These are phyloP conservation scores for Phaenicophaeus curvirostris DNA, from an alignment of 2,797 vertebrate species.

Conservation along the genomic window DNA sequence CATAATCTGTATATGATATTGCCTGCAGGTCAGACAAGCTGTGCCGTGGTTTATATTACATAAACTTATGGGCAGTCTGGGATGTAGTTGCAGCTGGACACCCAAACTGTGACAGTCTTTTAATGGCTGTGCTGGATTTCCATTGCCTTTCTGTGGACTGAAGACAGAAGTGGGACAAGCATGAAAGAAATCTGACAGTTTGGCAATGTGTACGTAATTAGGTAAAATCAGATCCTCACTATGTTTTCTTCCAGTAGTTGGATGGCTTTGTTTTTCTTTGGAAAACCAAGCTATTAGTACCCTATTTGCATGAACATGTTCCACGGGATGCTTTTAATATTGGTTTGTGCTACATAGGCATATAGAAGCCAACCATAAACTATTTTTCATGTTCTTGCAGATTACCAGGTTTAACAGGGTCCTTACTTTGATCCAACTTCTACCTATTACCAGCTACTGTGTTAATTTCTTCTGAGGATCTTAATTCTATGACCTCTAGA, in stretches of 20 bases:
- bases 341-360: not conserved
- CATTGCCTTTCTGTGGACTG: not conserved
- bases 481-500: not conserved
- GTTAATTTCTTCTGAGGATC: not conserved
- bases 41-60: not conserved
- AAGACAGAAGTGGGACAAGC: not conserved
- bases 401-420: not conserved
- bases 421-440: not conserved
- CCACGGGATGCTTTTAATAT: not conserved
- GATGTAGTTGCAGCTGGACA: not conserved
- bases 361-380: not conserved
- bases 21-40: not conserved
- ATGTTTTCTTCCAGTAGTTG: not conserved
- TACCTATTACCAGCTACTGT: not conserved
- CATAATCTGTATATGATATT: accelerated
- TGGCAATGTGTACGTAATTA: not conserved
- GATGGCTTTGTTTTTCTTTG: not conserved
- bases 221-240: not conserved
- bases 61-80: not conserved
- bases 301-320: not conserved
- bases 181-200: not conserved
- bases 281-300: not conserved
- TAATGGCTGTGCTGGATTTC: not conserved
- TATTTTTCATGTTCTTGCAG: not conserved
- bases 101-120: not conserved